phyloP scores from a whole-genome alignment of 2,888 invertebrate species.

The Osmoderma eremita region DNA sequence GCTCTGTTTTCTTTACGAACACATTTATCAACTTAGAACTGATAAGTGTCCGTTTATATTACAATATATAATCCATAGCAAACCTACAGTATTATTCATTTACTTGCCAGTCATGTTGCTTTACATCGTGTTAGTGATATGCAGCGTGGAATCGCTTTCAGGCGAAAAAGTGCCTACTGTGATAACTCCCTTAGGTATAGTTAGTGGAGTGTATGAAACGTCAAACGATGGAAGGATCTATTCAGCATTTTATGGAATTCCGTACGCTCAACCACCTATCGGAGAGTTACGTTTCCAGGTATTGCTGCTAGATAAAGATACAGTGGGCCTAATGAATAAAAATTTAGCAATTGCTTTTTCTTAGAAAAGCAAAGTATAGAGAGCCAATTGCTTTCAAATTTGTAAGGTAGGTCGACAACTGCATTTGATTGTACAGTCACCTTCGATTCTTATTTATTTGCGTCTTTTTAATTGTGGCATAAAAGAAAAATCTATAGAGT shows the following conservation, averaged over 20 bases:
- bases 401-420: too few relatives aligned
- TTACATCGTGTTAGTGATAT: not conserved
- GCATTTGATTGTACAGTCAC: too few relatives aligned
- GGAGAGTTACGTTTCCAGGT: constrained; percentile 34
- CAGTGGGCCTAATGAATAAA: not conserved
- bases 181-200: constrained; percentile 44
- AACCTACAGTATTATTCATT: not conserved
- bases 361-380: too few relatives aligned
- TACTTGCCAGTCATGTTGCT: not conserved
- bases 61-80: too few relatives aligned
- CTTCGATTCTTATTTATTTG: too few relatives aligned
- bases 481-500: too few relatives aligned
- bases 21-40: too few relatives aligned
- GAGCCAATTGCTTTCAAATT: too few relatives aligned
- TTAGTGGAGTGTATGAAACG: constrained; percentile 49
- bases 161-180: constrained; percentile 40
- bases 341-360: too few relatives aligned
- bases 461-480: too few relatives aligned
- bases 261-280: constrained; percentile 35
- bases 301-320: constrained; percentile 41
- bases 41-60: too few relatives aligned
- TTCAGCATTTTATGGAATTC: constrained; percentile 34
- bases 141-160: not conserved
- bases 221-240: constrained; percentile 22
- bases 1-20: too few relatives aligned